Evolutionary conservation across 2,113 vertebrate genomes (phyloP), one percentile per base, ranked within the genome.

Genomic region (Tapirus terrestris): DNA sequence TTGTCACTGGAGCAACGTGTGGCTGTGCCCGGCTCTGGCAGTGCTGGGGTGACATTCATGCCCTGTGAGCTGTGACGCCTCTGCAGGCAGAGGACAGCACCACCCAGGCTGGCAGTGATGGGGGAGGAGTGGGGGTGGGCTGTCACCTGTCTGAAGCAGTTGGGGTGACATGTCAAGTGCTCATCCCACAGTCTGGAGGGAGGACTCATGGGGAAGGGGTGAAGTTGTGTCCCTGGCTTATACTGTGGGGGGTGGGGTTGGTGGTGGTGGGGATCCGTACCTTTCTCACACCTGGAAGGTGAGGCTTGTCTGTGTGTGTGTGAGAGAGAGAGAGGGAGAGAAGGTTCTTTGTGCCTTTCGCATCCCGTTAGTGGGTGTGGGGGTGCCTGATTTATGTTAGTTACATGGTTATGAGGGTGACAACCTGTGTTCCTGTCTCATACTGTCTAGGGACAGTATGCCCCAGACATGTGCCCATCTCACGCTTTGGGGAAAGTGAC

Each of bases 41-140:
- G 81, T 94, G 90, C 97, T 51, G 80, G 95, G 98, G 98, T 98
- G 98, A 98, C 98, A 98, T 98, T 98, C 97, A 98, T 98, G 98
- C 97, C 97, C 94, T 98, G 97, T 98, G 98, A 98, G 95, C 98
- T 97, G 97, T 98, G 98, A 98, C 97, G 53, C 84, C 81, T 96
- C 94, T 96, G 97, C 95, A 96, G 95, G 90, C 98, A 94, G 95
- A 97, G 92, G 97, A 98, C 97, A 70, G 96, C 94, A 96, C 94
- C 92, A 92, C 97, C 89, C 84, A 45, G 92, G 60, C 95, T 96
- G 92, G 94, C 92, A 83, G 43, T 61, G 70, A 73, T 39, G 82
- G 93, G 81, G 91, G 56, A 77, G 36, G 89, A 25, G 29, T 27
- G 53, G 73, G 70, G 89, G 91, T 82, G 96, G 80, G 96, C 73